Percentiles rank a stretch among this genome's conserved stretches.
phyloP scores from a whole-genome alignment of 1,140 invertebrate genomes.

The Wasmannia auropunctata region DNA sequence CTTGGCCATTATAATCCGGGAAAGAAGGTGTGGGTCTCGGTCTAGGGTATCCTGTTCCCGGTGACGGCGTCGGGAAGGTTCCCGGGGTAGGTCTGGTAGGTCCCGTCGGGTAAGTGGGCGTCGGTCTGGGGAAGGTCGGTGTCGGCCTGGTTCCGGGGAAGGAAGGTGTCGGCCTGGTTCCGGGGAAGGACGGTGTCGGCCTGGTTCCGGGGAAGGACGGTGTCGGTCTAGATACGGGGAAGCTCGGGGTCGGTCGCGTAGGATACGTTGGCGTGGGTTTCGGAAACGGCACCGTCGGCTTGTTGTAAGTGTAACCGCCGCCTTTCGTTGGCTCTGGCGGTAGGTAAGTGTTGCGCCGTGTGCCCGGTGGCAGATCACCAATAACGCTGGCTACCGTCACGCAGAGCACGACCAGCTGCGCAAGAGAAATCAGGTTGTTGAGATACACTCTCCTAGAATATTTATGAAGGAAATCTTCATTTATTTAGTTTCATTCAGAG shows the following conservation, averaged over 20 bases:
- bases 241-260: constrained; percentile 71
- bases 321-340: constrained; percentile 87
- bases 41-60: constrained; percentile 72
- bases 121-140: constrained; percentile 65
- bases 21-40: constrained; percentile 77
- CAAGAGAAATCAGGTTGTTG: not conserved
- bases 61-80: not conserved
- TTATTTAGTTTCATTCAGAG: too few species aligned
- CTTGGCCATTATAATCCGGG: constrained; percentile 78
- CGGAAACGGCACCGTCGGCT: constrained; percentile 86
- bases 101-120: constrained; percentile 44
- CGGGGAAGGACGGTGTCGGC: constrained; percentile 59
- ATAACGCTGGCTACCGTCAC: constrained; percentile 79
- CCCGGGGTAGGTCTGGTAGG: constrained; percentile 24
- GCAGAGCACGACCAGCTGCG: constrained; percentile 82
- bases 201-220: constrained; percentile 57
- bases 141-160: constrained; percentile 71
- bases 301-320: constrained; percentile 87
- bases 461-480: not conserved
- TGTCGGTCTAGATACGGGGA: constrained; percentile 68
- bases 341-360: constrained; percentile 87
- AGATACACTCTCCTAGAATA: not conserved
- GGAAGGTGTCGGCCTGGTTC: constrained; percentile 40
- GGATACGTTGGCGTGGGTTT: constrained; percentile 73
- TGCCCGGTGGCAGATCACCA: constrained; percentile 82